phyloP scores from a whole-genome alignment of 2,888 invertebrate genomes.

The Leistus spinibarbis region DNA sequence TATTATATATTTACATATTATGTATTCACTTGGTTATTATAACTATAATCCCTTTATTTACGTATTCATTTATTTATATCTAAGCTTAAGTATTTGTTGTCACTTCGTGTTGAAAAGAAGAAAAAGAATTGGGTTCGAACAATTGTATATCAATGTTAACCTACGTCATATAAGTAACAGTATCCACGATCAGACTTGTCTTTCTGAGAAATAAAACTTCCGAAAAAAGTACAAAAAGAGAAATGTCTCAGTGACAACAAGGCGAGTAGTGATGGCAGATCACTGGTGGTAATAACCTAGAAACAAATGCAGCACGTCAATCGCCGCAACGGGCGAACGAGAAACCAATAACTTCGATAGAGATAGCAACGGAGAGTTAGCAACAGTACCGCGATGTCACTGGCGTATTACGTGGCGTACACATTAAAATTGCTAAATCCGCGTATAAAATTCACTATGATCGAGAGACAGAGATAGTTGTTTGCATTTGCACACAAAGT shows the following conservation, averaged over 20 bases:
- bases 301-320: neutral
- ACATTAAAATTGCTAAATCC: conserved; percentile 11
- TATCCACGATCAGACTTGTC: neutral
- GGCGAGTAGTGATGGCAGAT: neutral
- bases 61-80: too few relatives aligned
- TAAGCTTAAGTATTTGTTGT: too few relatives aligned
- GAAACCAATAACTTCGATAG: neutral
- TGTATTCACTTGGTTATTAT: too few relatives aligned
- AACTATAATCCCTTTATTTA: too few relatives aligned
- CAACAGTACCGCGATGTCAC: neutral
- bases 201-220: neutral
- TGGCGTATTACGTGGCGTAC: conserved; percentile 1
- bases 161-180: neutral
- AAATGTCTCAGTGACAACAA: neutral
- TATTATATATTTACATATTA: too few relatives aligned
- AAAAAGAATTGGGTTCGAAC: neutral
- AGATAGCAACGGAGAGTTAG: neutral
- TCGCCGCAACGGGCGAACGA: neutral
- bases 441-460: neutral
- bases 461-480: neutral
- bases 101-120: neutral
- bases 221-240: neutral
- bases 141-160: neutral
- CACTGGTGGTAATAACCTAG: neutral
- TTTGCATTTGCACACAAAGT: neutral